A percentile compares a stretch with the other conserved stretches of the same genome.
phyloP scores from a whole-genome alignment of 2,113 vertebrate genomes.

The Genyomyrus donnyi region DNA sequence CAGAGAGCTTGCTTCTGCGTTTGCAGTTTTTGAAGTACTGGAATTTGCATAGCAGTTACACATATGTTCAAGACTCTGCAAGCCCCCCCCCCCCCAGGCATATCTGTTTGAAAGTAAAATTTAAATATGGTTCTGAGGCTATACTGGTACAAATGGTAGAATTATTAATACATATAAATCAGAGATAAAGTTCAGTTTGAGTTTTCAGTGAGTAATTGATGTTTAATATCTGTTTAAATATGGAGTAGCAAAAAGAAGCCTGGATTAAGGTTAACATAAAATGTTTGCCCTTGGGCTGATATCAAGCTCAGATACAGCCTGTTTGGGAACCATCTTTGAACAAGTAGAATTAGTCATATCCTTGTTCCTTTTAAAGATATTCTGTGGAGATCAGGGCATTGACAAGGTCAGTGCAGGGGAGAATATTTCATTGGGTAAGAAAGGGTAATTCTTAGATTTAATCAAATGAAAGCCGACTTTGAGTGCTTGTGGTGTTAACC shows the following conservation, averaged over 20 bases:
- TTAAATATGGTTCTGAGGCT: neutral
- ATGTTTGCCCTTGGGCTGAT: neutral
- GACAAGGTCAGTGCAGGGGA: slow-evolving; percentile 15
- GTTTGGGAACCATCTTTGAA: slow-evolving; percentile 6
- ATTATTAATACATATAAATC: neutral
- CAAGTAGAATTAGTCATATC: slow-evolving; percentile 9
- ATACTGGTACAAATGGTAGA: neutral
- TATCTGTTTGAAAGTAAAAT: neutral
- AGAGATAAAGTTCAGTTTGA: neutral
- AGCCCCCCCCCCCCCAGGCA: neutral
- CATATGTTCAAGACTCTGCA: neutral
- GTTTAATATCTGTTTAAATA: neutral
- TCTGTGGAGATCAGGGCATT: slow-evolving; percentile 29
- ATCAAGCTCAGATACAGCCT: neutral
- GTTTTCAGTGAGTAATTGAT: neutral
- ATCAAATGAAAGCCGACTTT: neutral
- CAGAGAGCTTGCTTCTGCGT: neutral
- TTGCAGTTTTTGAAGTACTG: neutral
- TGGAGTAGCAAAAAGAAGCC: neutral
- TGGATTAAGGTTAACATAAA: neutral
- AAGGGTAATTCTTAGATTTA: slow-evolving; percentile 24
- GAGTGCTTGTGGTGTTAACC: neutral
- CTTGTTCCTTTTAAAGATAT: slow-evolving; percentile 15
- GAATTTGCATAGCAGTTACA: neutral
- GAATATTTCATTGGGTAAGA: neutral